phyloP scores from a whole-genome alignment of 2,888 invertebrate genomes.

The Philopedon plagiatum region DNA sequence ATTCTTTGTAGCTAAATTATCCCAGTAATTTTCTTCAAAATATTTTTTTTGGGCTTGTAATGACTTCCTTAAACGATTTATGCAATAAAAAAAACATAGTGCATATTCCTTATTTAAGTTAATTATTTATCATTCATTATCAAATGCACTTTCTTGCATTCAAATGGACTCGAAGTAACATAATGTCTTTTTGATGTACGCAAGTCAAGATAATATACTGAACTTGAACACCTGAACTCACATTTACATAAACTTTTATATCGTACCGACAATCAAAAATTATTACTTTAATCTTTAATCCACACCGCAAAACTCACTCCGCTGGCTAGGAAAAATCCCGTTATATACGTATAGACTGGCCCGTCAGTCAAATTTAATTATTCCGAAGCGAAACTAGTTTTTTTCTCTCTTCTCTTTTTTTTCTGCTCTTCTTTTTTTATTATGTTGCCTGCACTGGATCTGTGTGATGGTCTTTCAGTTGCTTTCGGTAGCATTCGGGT shows the following conservation, averaged over 20 bases:
- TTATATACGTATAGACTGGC: conserved; percentile 49
- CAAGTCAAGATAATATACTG: too few species aligned
- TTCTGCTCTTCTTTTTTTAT: conserved; percentile 35
- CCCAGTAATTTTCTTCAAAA: too few species aligned
- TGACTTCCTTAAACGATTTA: too few species aligned
- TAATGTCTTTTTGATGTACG: too few species aligned
- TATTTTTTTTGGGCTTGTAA: too few species aligned
- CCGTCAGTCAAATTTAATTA: conserved; percentile 53
- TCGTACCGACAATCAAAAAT: conserved; percentile 31
- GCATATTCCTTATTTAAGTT: too few species aligned
- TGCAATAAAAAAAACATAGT: too few species aligned
- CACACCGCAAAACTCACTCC: conserved; percentile 21
- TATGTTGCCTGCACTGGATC: conserved; percentile 47
- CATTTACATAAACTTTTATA: conserved; percentile 4
- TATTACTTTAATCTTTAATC: not conserved
- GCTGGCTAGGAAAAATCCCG: conserved; percentile 48
- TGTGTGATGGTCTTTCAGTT: conserved; percentile 49
- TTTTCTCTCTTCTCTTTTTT: conserved; percentile 28
- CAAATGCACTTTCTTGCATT: too few species aligned
- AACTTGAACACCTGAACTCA: not conserved
- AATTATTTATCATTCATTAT: too few species aligned
- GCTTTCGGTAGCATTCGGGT: conserved; percentile 44
- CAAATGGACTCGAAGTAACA: too few species aligned
- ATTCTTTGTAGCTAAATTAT: too few species aligned
- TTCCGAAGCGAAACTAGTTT: conserved; percentile 51